phyloP scores from a whole-genome alignment of 2,113 vertebrate species.

The Buteo buteo region DNA sequence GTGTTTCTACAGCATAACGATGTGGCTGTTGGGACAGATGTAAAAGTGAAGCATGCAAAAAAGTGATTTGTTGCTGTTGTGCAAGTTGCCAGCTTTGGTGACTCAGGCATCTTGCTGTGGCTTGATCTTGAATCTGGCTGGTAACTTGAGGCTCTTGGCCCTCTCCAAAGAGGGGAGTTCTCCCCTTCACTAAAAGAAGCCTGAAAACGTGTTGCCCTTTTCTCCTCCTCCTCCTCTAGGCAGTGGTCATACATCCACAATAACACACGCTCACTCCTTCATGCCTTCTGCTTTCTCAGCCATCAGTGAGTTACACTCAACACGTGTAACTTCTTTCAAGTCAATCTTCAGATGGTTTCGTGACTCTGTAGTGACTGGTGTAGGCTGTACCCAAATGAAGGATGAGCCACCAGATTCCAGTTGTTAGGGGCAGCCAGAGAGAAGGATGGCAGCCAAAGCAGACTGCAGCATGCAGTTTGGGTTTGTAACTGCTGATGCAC shows the following conservation, averaged over 20 bases:
- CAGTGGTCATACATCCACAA: background rate
- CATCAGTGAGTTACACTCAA: background rate
- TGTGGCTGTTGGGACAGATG: background rate
- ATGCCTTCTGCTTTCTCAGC: background rate
- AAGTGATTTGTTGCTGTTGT: background rate
- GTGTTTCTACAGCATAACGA: accelerated
- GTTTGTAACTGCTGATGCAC: background rate
- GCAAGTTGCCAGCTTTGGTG: background rate
- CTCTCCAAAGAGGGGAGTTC: background rate
- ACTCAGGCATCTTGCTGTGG: background rate
- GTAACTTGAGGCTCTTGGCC: background rate
- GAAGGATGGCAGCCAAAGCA: background rate
- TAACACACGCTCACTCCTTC: background rate
- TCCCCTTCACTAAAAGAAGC: background rate
- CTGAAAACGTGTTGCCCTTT: background rate
- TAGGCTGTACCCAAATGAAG: background rate
- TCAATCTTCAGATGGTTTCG: background rate
- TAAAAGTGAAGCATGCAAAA: background rate
- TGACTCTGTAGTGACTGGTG: background rate
- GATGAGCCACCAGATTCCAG: background rate
- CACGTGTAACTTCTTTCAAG: background rate
- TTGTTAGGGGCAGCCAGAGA: background rate
- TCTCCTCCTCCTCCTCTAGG: background rate
- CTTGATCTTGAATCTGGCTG: background rate
- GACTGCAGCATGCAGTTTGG: background rate